Evolutionary conservation across 1,140 invertebrate species (phyloP).

Genomic region (Neelides sp.): DNA sequence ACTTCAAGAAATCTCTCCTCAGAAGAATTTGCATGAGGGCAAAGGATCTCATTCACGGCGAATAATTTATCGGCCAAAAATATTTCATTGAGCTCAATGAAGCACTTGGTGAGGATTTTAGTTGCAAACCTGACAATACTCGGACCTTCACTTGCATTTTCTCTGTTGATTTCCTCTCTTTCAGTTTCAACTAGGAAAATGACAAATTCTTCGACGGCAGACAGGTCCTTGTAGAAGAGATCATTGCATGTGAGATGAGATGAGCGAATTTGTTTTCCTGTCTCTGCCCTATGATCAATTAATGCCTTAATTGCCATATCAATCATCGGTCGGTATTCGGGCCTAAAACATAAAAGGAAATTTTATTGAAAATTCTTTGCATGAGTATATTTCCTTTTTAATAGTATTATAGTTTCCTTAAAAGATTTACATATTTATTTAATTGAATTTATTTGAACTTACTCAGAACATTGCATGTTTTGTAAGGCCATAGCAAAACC

Average conservation of each 20-base stretch:
- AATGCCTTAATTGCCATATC: conserved; percentile 24
- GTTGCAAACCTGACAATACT: conserved; percentile 15
- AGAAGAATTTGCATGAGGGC: too few relatives aligned
- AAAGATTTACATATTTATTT: conserved; percentile 1
- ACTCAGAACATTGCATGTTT: conserved; percentile 50
- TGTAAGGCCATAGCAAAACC: conserved; percentile 56
- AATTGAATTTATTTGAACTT: conserved; percentile 31
- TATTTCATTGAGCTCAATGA: not conserved
- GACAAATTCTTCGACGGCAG: conserved; percentile 25
- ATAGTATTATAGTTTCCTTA: not conserved
- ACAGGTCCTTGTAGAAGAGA: conserved; percentile 29
- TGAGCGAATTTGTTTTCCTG: conserved; percentile 11
- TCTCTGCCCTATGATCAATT: conserved; percentile 6
- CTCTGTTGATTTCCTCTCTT: conserved; percentile 14
- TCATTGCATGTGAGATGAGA: conserved; percentile 24
- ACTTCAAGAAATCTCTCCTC: too few relatives aligned
- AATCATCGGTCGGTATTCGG: conserved; percentile 9
- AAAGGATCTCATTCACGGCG: too few relatives aligned
- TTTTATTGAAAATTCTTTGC: not conserved
- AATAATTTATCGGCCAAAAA: too few relatives aligned
- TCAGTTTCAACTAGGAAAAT: conserved; percentile 17
- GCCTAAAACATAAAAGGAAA: conserved; percentile 8
- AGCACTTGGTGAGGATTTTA: conserved; percentile 14
- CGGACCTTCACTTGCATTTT: conserved; percentile 5
- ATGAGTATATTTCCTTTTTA: not conserved